Base-by-base conservation (phyloP, 2,797 vertebrate species). In the Ptychobarbus kaznakovi region DNA sequence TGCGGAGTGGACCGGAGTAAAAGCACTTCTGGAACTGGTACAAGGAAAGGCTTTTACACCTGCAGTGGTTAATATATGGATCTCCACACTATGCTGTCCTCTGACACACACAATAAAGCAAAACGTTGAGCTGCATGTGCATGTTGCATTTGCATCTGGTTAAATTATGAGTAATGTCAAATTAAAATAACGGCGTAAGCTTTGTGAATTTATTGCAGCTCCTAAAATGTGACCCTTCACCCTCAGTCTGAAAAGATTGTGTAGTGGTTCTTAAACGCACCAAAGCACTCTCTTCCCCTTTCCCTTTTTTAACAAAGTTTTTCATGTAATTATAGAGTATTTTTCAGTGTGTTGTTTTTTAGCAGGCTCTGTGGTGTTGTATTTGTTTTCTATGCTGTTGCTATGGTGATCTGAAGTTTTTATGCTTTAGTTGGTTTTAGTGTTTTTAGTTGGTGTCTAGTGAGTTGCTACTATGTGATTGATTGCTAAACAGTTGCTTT, bases 11-110 rank as follows among this genome's bases (percentile, higher is more conserved):
- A 81, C 76, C 53, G 22, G 79, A 89, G 91, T 94, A 94, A 95
- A 94, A 94, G 93, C 94, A 92, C 91, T 94, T 90, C 91, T 95
- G 94, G 94, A 95, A 86, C 85, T 79, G 88, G 91, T 91, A 95
- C 65, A 70, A 69, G 80, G 81, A 73, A 93, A 92, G 75, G 92
- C 92, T 94, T 93, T 95, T 93, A 94, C 90, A 88, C 86, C 87
- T 81, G 80, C 88, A 90, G 88, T 92, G 90, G 90, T 93, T 92
- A 94, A 93, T 91, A 88, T 89, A 91, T 63, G 16, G 70, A 63
- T 78, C 75, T 35, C 16, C 22, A 22, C n/a, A 75, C 86, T 82
- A 13, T 75, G 42, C 44, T 76, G 84, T 6, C 58, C 82, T 46
- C 63, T 63, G 74, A 32, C 61, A 42, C 73, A 28, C 61, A 70